Evolutionary conservation across 53 echinoderm and acorn worm species (phyloP), one percentile per base, ranked within the genome.

Genomic region (Apostichopus leukothele): DNA sequence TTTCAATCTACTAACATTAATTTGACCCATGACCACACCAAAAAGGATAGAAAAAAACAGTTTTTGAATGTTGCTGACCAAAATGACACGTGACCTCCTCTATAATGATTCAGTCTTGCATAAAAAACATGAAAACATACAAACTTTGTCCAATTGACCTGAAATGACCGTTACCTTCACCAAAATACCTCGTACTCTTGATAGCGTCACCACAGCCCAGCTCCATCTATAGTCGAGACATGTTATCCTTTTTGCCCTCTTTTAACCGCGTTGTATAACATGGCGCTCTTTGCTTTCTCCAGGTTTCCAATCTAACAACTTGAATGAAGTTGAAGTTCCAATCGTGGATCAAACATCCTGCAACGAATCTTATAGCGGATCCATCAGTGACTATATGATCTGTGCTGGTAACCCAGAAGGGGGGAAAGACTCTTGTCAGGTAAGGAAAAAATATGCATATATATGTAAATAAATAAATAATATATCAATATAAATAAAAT

Each of bases 351-450:
- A 92, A 80, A n/a, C 19, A 9, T 74, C 50, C 21, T 92, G 92
- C 51, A 90, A 91, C 63, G 79, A 27, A 60, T 85, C 92, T 1
- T 83, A 75, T 8, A 86, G 79, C 11, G 92, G 96, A 8, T 76
- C 78, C 4, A 94, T 88, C 21, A 76, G 93, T 1, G 94, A 91
- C n/a, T 68, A 92, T 67, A 96, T 92, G 93, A 96, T 92, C 16
- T 92, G 92, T 54, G 92, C 92, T 1, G 92, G 92, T 25, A 22
- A 81, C 10, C 85, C 88, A 16, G 90, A 92, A 53, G 92, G 92
- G 5, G 92, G 92, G 10, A 83, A 78, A 9, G 92, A 92, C 87
- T 92, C 92, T 9, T 92, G 92, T 60, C 92, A 92, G 92, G 92
- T 92, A 78, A 87, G 20, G 11, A 13, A 25, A 16, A 16, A 39